Evolutionary conservation across 2,797 vertebrate species (phyloP), one percentile per base, ranked within the genome.

Genomic region (Lithobates sylvaticus): DNA sequence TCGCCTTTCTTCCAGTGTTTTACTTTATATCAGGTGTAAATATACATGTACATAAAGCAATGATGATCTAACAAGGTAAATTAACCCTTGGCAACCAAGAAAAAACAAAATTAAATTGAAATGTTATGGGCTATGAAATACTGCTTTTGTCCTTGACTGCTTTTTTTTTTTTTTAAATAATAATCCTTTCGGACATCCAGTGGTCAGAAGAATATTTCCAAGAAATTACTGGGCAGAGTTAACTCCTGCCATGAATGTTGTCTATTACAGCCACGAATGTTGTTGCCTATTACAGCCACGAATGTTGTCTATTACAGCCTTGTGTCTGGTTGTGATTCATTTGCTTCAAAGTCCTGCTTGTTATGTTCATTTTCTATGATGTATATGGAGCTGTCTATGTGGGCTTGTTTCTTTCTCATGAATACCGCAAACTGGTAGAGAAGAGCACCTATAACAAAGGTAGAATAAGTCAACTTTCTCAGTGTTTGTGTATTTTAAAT

Each of bases 291-390:
- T 87, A 87, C 12, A 87, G 65, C 36, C 58, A n/a, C n/a, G n/a
- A n/a, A n/a, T n/a, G n/a, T n/a, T 34, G 44, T 32, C 44, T 58
- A 13, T 67, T 87, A 87, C 12, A 87, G 65, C 36, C 58, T 84
- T 10, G 86, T 87, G 5, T 87, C 86, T 58, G 42, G 39, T 71
- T 87, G 36, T 50, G 58, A 29, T 29, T 34, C 47, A 29, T 79
- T 84, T 27, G 69, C 76, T 44, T 87, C 86, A 16, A 87, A 1
- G 27, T 87, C 76, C 50, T 76, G 69, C 50, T 87, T 87, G 8
- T 61, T 47, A 5, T 84, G n/a, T 64, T 87, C 81, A 71, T 87
- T 84, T 75, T 87, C 76, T 27, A 87, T 87, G 32, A 87, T 80
- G 65, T 70, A 87, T 42, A 87, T 29, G 1, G 76, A 87, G 76